phyloP scores from a whole-genome alignment of 2,113 vertebrate species.

The Perccottus glenii region DNA sequence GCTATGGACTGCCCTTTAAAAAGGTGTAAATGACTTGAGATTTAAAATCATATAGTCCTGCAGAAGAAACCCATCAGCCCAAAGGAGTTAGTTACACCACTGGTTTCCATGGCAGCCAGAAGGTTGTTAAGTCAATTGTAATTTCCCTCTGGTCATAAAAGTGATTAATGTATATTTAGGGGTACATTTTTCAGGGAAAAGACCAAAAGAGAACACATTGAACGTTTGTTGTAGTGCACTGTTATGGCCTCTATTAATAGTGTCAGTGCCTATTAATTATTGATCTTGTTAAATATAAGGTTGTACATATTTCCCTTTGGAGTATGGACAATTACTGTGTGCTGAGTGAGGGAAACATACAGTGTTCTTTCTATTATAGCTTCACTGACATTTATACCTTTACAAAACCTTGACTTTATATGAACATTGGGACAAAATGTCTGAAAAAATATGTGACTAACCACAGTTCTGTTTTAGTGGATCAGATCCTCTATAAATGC shows the following conservation, averaged over 20 bases:
- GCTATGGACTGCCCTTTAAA: conserved; percentile 18
- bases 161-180: conserved; percentile 16
- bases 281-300: conserved; percentile 45
- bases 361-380: conserved; percentile 17
- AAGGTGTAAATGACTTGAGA: conserved; percentile 18
- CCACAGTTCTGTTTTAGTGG: conserved; percentile 27
- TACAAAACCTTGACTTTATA: neutral
- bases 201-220: neutral
- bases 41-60: conserved; percentile 26
- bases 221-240: conserved; percentile 13
- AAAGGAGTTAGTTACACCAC: conserved; percentile 15
- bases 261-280: conserved; percentile 53
- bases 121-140: conserved; percentile 25
- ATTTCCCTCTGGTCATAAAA: conserved; percentile 21
- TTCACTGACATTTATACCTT: conserved; percentile 7
- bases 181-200: conserved; percentile 11
- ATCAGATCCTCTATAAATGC: conserved; percentile 38
- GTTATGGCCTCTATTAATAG: conserved; percentile 7
- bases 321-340: conserved; percentile 21
- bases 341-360: conserved; percentile 42
- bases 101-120: conserved; percentile 50
- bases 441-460: conserved; percentile 1
- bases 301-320: conserved; percentile 51
- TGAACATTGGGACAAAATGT: neutral
- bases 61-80: conserved; percentile 22